Evolutionary conservation across 2,113 vertebrate genomes (phyloP), one percentile per base, ranked within the genome.

Genomic region (Indicator indicator): DNA sequence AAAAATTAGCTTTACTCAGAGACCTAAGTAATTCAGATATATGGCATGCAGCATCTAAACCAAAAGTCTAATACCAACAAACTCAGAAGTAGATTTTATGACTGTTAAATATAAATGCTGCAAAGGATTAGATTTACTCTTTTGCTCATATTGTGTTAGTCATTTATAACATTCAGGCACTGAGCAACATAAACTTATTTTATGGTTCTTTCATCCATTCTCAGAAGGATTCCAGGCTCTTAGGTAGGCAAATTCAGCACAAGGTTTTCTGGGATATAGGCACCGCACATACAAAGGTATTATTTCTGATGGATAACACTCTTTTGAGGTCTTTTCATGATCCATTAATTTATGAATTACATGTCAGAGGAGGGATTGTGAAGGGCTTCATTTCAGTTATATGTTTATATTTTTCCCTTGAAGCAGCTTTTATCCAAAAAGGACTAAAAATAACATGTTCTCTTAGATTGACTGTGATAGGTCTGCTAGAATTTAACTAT

Each of bases 281-380:
- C 64, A 81, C 27, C 59, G 69, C 54, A 56, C 18, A 65, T 55
- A 74, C n/a, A 83, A 55, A 74, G 54, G 76, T 90, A 81, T 79
- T 81, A 88, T 86, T 94, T 90, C 62, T 89, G 90, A 94, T 38
- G 69, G 70, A 84, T 82, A 95, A 81, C 76, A 46, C 40, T 81
- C 79, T 88, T 94, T 77, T 91, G 91, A 93, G 80, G 65, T 91
- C 70, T 94, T 95, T 95, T 86, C 88, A 72, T 83, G 91, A 94
- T 64, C 91, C 89, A 85, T 93, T 94, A 95, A 85, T 94, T 97
- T 95, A 85, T 87, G 55, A 95, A 93, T 91, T 91, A 92, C 87
- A 83, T 2, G 15, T 62, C 54, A 92, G 80, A 86, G 72, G 5
- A 90, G 73, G 33, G 77, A 88, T 88, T 90, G 69, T 75, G 50